Evolutionary conservation across 1,140 invertebrate species (phyloP), one percentile per base, ranked within the genome.

Genomic region (Procambarus virginalis): DNA sequence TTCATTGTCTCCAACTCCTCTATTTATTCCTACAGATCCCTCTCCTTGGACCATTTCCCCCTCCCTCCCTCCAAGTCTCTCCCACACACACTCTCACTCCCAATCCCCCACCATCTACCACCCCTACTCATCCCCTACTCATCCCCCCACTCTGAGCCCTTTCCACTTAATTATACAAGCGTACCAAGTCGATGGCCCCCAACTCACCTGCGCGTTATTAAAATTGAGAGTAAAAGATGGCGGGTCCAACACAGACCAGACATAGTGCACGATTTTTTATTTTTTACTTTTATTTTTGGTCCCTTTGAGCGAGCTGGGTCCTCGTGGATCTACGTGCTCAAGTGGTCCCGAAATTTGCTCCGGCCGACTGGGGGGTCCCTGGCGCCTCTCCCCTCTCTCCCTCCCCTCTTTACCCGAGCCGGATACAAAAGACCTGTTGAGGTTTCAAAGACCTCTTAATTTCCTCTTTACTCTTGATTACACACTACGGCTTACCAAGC

Each of bases 371-470:
- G 4, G 34, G 51, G 4, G 51, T 55, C 51, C 3, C n/a, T n/a
- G n/a, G n/a, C 5, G 6, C 55, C 55, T 2, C 55, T 2, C 12
- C 55, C 2, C 55, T 12, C 12, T 9, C 55, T 8, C 55, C 55
- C 55, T 12, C 60, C 60, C 8, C 55, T 58, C 55, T 14, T 17
- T 4, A 20, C 9, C 68, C 1, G 34, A 22, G 34, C 68, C 68
- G 10, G n/a, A 73, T 73, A 73, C 68, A 73, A 73, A 68, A 73
- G 68, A 73, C 68, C n/a, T 73, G 68, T 73, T 73, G 68, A 73
- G n/a, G 6, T 73, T 34, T 73, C 68, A 73, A 22, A 22, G 22
- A 73, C 68, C 68, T 73, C 68, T 73, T 73, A 34, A 73, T 73
- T 34, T 22, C 20, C 68, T 73, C 68, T 73, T 34, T 73, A 73